These are phyloP conservation scores for Salvelinus alpinus DNA, from an alignment of 2,113 vertebrate genomes.

Conservation along the genomic window DNA sequence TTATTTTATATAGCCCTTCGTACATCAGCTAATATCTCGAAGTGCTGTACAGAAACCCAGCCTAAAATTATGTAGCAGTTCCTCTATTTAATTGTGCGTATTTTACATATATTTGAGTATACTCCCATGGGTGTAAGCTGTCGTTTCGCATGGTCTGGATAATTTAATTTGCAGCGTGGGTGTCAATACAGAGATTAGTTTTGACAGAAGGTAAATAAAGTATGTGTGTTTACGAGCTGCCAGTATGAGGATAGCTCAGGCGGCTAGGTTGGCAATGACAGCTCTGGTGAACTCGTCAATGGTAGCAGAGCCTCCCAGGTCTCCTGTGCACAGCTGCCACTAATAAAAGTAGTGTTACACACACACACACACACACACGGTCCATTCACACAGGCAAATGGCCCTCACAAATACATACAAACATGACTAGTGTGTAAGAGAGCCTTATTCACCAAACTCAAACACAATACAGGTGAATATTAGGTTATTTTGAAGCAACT, in stretches of 20 bases:
- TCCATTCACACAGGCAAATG: background rate
- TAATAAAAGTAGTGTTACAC: constrained; percentile 64
- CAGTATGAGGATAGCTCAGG: constrained; percentile 45
- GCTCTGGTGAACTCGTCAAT: constrained; percentile 89
- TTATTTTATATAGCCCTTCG: too few species aligned
- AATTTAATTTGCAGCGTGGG: too few species aligned
- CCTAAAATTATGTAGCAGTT: background rate
- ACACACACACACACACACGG: constrained; percentile 8
- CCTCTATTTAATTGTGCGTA: background rate
- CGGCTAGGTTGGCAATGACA: constrained; percentile 81
- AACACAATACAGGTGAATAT: too few species aligned
- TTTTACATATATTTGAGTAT: background rate
- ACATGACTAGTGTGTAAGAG: background rate
- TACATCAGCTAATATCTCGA: too few species aligned
- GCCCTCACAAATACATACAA: background rate
- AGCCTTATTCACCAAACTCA: background rate
- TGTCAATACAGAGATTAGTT: background rate
- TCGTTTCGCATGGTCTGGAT: background rate
- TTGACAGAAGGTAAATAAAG: constrained; percentile 22
- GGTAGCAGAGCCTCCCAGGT: constrained; percentile 91
- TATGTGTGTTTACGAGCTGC: too few species aligned
- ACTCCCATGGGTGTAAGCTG: too few species aligned
- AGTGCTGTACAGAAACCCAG: too few species aligned
- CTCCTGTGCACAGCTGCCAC: constrained; percentile 89
- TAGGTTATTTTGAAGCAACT: too few species aligned